Evolutionary conservation across 1,140 invertebrate species (phyloP).

Genomic region (Drepana arcuata): DNA sequence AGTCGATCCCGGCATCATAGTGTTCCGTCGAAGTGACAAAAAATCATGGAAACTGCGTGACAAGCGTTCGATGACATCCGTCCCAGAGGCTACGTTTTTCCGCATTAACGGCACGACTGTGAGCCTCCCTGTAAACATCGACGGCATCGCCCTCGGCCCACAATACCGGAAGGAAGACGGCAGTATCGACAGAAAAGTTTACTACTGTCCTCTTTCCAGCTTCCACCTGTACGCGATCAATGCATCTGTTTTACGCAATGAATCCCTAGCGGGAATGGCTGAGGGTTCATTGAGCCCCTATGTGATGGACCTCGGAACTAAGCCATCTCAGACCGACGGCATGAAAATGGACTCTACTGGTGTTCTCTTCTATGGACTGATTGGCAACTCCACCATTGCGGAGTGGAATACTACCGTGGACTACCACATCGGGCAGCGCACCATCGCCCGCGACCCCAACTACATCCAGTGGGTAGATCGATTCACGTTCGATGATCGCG

Average conservation of each 20-base stretch:
- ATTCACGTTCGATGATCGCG: conserved; percentile 78
- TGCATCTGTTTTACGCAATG: conserved; percentile 72
- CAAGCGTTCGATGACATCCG: conserved; percentile 73
- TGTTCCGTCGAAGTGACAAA: conserved; percentile 74
- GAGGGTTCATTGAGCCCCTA: conserved; percentile 37
- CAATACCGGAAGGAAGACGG: conserved; percentile 40
- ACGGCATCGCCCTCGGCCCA: conserved; percentile 80
- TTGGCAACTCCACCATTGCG: conserved; percentile 77
- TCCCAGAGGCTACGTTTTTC: conserved; percentile 72
- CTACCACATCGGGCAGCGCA: conserved; percentile 71
- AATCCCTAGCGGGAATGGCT: conserved; percentile 39
- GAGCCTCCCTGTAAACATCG: conserved; percentile 71
- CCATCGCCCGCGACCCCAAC: conserved; percentile 76
- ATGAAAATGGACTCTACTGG: conserved; percentile 80
- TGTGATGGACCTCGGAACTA: conserved; percentile 74
- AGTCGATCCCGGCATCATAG: conserved; percentile 79
- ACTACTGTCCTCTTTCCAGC: conserved; percentile 77
- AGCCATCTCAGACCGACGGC: conserved; percentile 77
- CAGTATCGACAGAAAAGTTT: conserved; percentile 71
- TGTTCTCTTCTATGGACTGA: conserved; percentile 76
- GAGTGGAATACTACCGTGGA: conserved; percentile 74
- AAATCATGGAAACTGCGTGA: conserved; percentile 80
- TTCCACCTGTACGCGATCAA: conserved; percentile 76
- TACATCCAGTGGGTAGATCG: conserved; percentile 81
- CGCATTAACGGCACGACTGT: conserved; percentile 73